Evolutionary conservation across 2,113 vertebrate genomes (phyloP).

Genomic region (Collichthys lucidus): DNA sequence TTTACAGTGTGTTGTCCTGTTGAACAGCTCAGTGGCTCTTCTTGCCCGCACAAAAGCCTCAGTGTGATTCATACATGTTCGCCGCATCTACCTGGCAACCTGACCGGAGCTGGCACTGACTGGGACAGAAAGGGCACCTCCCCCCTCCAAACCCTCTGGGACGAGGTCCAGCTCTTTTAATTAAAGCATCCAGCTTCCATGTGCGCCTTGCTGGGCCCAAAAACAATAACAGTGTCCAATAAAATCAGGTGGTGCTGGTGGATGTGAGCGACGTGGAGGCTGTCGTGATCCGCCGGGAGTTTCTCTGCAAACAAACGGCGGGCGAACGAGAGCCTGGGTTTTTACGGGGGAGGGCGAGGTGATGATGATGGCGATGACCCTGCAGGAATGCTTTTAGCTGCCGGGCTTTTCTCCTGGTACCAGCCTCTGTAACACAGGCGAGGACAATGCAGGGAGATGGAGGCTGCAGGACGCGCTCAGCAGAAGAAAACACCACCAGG

Average conservation of each 20-base stretch:
- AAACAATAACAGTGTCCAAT: slow-evolving; percentile 64
- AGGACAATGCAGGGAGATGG: neutral
- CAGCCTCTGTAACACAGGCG: slow-evolving; percentile 1
- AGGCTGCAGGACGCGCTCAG: slow-evolving; percentile 32
- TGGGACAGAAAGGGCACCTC: slow-evolving; percentile 8
- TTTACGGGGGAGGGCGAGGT: slow-evolving; percentile 8
- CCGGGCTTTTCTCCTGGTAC: slow-evolving; percentile 8
- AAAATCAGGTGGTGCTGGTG: slow-evolving; percentile 33
- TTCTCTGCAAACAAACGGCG: slow-evolving; percentile 44
- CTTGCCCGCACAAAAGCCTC: neutral
- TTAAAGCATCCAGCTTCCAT: slow-evolving; percentile 31
- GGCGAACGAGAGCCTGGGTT: slow-evolving; percentile 20
- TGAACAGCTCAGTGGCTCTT: too few species aligned
- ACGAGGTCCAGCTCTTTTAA: slow-evolving; percentile 43
- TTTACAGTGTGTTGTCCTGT: too few species aligned
- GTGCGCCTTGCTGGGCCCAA: neutral
- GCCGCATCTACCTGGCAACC: neutral
- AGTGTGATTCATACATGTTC: slow-evolving; percentile 21
- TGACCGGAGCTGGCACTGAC: neutral
- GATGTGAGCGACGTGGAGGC: neutral
- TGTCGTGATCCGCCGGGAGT: slow-evolving; percentile 3
- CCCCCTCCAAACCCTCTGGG: slow-evolving; percentile 15
- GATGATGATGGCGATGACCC: slow-evolving; percentile 4
- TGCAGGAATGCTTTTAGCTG: slow-evolving; percentile 55
- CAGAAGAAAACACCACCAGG: neutral